These are phyloP conservation scores for Holothuria glaberrima DNA, from an alignment of 35 echinoderm and acorn worm species.

Conservation along the genomic window DNA sequence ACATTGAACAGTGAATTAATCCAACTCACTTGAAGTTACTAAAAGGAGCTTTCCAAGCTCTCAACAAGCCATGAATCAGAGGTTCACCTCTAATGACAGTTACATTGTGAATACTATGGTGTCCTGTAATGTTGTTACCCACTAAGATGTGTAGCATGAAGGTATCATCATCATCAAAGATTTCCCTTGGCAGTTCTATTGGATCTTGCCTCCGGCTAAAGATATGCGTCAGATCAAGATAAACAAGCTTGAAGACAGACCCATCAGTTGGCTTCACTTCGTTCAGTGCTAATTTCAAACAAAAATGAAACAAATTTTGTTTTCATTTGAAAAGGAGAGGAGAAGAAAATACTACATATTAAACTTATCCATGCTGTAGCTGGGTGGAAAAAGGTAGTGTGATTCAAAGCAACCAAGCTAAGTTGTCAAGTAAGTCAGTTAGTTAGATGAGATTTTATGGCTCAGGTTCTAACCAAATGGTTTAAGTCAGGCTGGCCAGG, in stretches of 20 bases:
- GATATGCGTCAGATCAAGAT: background rate
- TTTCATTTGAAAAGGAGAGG: no score
- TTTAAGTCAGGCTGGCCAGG: no score
- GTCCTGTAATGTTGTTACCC: background rate
- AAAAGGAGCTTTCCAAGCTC: slow-evolving; percentile 10
- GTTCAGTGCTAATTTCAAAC: background rate
- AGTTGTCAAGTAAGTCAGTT: no score
- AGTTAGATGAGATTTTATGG: no score
- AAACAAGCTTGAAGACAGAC: background rate
- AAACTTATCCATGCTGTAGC: no score
- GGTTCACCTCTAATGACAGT: background rate
- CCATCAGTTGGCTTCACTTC: background rate
- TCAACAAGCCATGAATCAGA: background rate
- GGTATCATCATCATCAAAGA: background rate
- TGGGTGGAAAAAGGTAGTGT: no score
- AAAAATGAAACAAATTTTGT: no score
- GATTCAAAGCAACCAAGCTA: no score
- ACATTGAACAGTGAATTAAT: background rate
- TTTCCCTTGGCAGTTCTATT: background rate
- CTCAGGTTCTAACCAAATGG: no score
- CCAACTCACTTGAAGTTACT: background rate
- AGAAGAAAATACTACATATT: no score
- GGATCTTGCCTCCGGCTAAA: background rate
- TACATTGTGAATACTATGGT: background rate
- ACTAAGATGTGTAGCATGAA: background rate